Evolutionary conservation across 2,113 vertebrate species (phyloP).

Genomic region (Neodontobutis hainanensis): DNA sequence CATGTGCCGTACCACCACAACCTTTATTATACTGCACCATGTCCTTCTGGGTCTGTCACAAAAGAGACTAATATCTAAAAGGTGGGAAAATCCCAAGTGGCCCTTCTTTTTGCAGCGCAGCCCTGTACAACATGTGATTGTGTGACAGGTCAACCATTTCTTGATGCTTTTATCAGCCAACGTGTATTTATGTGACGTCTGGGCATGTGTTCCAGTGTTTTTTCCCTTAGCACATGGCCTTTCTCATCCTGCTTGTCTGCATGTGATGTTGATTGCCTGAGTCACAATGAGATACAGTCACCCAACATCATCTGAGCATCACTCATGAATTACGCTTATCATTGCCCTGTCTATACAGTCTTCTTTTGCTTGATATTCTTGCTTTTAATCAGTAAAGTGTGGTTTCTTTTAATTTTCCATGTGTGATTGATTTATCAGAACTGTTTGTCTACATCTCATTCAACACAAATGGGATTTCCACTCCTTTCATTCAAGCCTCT

Average conservation of each 20-base stretch:
- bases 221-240: conserved; percentile 18
- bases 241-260: conserved; percentile 6
- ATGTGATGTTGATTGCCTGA: conserved; percentile 48
- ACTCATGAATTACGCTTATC: conserved; percentile 17
- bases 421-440: background rate
- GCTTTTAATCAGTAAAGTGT: background rate
- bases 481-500: too few relatives aligned
- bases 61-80: conserved; percentile 38
- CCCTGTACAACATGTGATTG: conserved; percentile 13
- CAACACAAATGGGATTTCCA: too few relatives aligned
- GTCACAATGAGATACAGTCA: conserved; percentile 27
- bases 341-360: background rate
- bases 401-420: background rate
- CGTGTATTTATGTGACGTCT: background rate
- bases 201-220: conserved; percentile 19
- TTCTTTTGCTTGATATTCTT: background rate
- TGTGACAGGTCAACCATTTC: conserved; percentile 10
- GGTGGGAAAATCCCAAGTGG: conserved; percentile 50
- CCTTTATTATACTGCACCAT: too few relatives aligned
- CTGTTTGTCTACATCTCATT: background rate
- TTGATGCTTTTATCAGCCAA: conserved; percentile 28
- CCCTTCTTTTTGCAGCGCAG: conserved; percentile 5
- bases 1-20: too few relatives aligned
- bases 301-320: conserved; percentile 37
- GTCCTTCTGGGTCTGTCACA: conserved; percentile 16